Evolutionary conservation across 1,140 invertebrate species (phyloP).

Genomic region (Tetramorium parvispinum): DNA sequence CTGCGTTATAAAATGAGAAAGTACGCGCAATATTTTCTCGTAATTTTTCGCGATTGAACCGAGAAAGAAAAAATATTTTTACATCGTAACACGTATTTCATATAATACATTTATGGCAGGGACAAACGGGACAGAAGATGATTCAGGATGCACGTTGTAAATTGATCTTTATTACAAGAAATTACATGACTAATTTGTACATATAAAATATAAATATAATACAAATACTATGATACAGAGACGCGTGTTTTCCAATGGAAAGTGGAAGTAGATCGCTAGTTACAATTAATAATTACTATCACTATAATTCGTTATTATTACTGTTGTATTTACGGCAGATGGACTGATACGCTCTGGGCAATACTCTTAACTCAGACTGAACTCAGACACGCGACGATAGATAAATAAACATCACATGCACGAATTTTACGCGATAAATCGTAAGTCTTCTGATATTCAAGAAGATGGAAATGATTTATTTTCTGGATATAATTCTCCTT

Average conservation of each 20-base stretch:
- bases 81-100: not conserved
- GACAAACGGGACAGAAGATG: not conserved
- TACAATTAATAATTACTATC: slow-evolving; percentile 66
- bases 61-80: not conserved
- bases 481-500: not conserved
- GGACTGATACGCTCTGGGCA: slow-evolving; percentile 74
- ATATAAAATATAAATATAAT: slow-evolving; percentile 86
- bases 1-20: not conserved
- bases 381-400: slow-evolving; percentile 44
- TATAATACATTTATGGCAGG: not conserved
- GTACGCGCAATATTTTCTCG: not conserved
- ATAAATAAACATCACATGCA: slow-evolving; percentile 18
- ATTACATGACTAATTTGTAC: slow-evolving; percentile 86
- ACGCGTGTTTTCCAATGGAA: slow-evolving; percentile 73
- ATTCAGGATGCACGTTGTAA: slow-evolving; percentile 77
- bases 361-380: slow-evolving; percentile 59
- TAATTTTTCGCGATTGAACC: not conserved
- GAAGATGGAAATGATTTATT: not conserved
- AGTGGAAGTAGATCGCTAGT: slow-evolving; percentile 71
- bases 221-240: slow-evolving; percentile 85
- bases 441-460: slow-evolving; percentile 26
- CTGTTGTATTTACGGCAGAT: slow-evolving; percentile 75
- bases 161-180: slow-evolving; percentile 86
- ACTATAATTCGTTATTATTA: slow-evolving; percentile 66
- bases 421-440: slow-evolving; percentile 9